Evolutionary conservation across 2,888 invertebrate genomes (phyloP), one percentile per base, ranked within the genome.

Genomic region (Leptinotarsa juncta): DNA sequence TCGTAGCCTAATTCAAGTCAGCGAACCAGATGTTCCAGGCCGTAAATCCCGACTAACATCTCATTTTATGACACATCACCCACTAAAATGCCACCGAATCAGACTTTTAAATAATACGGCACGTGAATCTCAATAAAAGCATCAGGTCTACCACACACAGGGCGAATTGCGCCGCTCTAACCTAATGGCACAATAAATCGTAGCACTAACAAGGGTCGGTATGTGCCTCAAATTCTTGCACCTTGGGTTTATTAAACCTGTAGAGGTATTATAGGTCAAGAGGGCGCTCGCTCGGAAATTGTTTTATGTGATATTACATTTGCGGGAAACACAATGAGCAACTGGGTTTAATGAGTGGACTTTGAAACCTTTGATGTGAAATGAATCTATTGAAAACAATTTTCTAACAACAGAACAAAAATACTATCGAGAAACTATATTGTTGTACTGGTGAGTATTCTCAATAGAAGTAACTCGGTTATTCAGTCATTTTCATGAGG

Each of bases 51-150:
- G 20, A 49, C 57, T 60, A 57, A 69, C 69, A 69, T 69, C 69
- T 60, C 69, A 69, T 32, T 69, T 69, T 69, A 69, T 69, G 69
- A 69, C 69, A 69, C 69, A 55, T 69, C 60, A 69, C 57, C 62
- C 62, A 62, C 62, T 62, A 32, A 62, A 62, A 62, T 57, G 42
- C 57, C 57, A 57, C 69, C 57, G 57, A 69, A 69, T 69, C 57
- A 69, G 69, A 69, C 69, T 69, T 69, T 69, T 69, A 57, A 57
- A 69, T 57, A 69, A 69, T 69, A 69, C 69, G 50, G 57, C 32
- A 57, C 69, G 69, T 57, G 57, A 48, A 69, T 69, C 69, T 49
- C 69, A 69, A 69, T 69, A 69, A 69, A 69, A 57, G 69, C 69
- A 69, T 57, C 69, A 69, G 69, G 69, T 69, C 53, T 57, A 69